Conservation (phyloP, 2,797 vertebrate species). For the Siniperca scherzeri region DNA sequence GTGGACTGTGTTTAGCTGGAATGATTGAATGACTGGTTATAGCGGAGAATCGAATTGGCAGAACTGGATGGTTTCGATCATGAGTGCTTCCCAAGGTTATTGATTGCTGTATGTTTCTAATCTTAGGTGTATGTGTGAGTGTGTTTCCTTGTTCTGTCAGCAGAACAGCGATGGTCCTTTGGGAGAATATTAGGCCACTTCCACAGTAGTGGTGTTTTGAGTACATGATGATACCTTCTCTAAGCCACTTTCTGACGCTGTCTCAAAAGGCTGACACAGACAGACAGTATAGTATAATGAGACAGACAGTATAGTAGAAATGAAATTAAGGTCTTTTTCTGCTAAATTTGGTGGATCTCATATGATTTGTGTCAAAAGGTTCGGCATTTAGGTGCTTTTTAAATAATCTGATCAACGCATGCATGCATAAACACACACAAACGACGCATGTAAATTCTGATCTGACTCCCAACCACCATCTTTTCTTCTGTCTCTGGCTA, state of each 20-base stretch:
- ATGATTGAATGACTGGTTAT: constrained; percentile 30
- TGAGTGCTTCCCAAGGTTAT: constrained; percentile 19
- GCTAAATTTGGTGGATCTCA: neutral
- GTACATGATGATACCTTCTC: neutral
- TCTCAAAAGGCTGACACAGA: neutral
- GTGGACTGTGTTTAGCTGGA: constrained; percentile 22
- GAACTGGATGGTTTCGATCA: constrained; percentile 11
- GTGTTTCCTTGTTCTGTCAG: constrained; percentile 22
- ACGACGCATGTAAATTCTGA: neutral
- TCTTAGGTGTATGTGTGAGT: neutral
- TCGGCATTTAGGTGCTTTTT: neutral
- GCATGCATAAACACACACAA: neutral
- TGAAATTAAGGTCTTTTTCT: neutral
- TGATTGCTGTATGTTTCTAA: constrained; percentile 18
- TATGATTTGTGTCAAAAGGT: constrained; percentile 1
- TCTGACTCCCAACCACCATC: neutral
- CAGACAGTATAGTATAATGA: too few relatives aligned
- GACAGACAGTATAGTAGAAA: neutral
- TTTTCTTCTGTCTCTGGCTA: neutral
- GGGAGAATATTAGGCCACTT: neutral
- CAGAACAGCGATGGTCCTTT: neutral
- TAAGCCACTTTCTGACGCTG: neutral
- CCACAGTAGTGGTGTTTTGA: neutral
- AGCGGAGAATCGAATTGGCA: constrained; percentile 28
- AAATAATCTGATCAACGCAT: neutral